Evolutionary conservation across 1,140 invertebrate genomes (phyloP), one percentile per base, ranked within the genome.

Genomic region (Protaetia brevitarsis): DNA sequence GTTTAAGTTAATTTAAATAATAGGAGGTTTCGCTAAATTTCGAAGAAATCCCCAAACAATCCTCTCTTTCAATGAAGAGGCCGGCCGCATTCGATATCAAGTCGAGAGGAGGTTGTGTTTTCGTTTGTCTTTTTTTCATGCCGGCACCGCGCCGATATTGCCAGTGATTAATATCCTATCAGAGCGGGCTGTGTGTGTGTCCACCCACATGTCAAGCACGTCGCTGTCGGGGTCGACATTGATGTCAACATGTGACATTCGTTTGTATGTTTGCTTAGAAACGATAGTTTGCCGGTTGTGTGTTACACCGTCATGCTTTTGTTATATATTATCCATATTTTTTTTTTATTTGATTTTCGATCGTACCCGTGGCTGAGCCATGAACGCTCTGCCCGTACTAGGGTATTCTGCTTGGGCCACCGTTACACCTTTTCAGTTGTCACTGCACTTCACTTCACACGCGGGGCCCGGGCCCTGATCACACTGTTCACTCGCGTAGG

Each of bases 301-400:
- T 51, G 41, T 51, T n/a, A n/a, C 13, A 23, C 19, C 37, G 34
- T 62, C 26, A 36, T 37, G 28, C 21, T 19, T 3, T 19, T 63
- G 58, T 58, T 66, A 60, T 23, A 51, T 23, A 19, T 51, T 51
- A 45, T 45, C 19, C 11, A 10, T 16, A 19, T 10, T 51, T 51
- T 51, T 41, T 41, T 51, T 51, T 11, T 34, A n/a, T 11, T 51
- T 51, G 26, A 23, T 51, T 51, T 51, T 51, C 16, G 41, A 51
- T 64, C 83, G 77, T 83, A 85, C 84, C 84, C 84, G 83, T 83
- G 83, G 83, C 82, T 85, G 84, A 81, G 84, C 84, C 84, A 86
- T 86, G 83, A 71, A 84, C 83, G 82, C 82, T 79, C 83, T 84
- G 81, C 81, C 82, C 79, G 81, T 80, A 77, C 80, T 80, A 78